phyloP scores from a whole-genome alignment of 2,888 invertebrate genomes.

The Melipona bicolor region DNA sequence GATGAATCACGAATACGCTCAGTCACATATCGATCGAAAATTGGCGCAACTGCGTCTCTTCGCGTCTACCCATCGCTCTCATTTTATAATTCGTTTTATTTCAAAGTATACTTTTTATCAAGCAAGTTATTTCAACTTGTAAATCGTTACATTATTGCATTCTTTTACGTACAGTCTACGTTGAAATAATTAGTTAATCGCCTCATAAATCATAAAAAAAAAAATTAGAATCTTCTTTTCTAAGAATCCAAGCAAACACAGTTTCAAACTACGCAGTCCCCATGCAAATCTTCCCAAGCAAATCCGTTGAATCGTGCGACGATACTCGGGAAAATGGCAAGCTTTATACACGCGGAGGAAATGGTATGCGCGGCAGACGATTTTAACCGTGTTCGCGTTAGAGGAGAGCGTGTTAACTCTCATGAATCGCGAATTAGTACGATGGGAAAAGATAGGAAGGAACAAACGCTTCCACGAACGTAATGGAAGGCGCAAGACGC shows the following conservation, averaged over 20 bases:
- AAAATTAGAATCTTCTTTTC: not conserved
- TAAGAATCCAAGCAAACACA: not conserved
- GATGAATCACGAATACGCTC: not conserved
- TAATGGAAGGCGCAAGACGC: conserved; percentile 9
- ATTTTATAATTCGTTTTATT: too few species aligned
- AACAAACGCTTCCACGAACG: not conserved
- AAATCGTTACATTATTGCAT: too few species aligned
- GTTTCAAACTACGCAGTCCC: not conserved
- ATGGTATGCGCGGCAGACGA: not conserved
- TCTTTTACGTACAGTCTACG: too few species aligned
- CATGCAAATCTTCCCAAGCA: not conserved
- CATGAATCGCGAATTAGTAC: not conserved
- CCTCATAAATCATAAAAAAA: not conserved
- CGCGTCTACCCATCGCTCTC: too few species aligned
- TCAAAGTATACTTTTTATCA: too few species aligned
- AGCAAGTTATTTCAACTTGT: too few species aligned
- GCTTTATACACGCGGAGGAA: not conserved
- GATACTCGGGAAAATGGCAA: not conserved
- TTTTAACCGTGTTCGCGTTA: conserved; percentile 18
- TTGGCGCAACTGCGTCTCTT: not conserved
- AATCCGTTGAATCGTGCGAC: not conserved
- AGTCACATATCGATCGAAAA: not conserved
- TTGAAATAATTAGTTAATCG: not conserved
- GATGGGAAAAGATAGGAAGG: not conserved
- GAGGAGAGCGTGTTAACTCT: conserved; percentile 17